Evolutionary conservation across 2,113 vertebrate species (phyloP).

Genomic region (Plecturocebus donacophilus): DNA sequence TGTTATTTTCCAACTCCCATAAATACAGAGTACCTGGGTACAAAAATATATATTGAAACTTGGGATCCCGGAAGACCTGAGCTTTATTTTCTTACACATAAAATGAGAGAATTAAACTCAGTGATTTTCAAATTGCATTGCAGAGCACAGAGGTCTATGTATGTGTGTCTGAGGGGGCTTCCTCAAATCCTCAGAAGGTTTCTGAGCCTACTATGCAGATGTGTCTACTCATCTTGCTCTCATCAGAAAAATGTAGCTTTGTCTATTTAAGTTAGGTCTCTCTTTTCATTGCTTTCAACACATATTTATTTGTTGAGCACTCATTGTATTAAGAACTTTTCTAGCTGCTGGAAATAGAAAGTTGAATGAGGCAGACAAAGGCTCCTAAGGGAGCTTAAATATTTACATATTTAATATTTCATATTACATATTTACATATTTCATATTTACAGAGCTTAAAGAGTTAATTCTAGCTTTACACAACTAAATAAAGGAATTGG

Average conservation of each 20-base stretch:
- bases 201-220: neutral
- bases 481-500: neutral
- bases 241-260: neutral
- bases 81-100: neutral
- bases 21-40: neutral
- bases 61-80: neutral
- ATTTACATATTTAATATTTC: too few relatives aligned
- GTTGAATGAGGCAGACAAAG: neutral
- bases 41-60: neutral
- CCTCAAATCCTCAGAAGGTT: fast-evolving
- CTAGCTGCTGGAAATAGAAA: neutral
- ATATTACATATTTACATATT: too few relatives aligned
- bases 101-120: neutral
- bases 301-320: neutral
- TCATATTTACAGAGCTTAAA: neutral
- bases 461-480: neutral
- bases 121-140: fast-evolving
- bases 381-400: too few relatives aligned
- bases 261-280: too few relatives aligned
- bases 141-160: neutral
- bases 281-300: neutral
- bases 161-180: fast-evolving
- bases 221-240: neutral
- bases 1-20: neutral
- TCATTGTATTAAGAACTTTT: neutral